phyloP scores from a whole-genome alignment of 2,888 invertebrate genomes.

The Cataglyphis altisquamis region DNA sequence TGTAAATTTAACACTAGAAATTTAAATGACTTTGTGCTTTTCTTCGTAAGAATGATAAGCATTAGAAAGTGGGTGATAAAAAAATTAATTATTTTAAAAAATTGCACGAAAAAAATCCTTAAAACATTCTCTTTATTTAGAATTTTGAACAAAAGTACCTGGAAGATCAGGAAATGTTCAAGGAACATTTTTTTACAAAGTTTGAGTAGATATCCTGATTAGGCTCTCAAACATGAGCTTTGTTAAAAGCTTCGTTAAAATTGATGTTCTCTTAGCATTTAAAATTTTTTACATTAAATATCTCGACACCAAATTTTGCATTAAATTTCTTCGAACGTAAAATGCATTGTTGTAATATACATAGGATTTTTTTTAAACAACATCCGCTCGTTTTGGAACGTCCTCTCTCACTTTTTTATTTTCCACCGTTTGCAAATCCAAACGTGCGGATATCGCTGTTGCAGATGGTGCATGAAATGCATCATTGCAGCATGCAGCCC shows the following conservation, averaged over 20 bases:
- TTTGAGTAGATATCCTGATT: no score
- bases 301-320: background rate
- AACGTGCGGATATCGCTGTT: constrained; percentile 11
- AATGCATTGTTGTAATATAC: background rate
- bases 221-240: background rate
- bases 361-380: background rate
- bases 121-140: no score
- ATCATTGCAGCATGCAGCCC: background rate
- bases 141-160: no score
- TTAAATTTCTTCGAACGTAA: background rate
- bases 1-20: no score
- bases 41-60: no score
- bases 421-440: background rate
- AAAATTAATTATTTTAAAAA: no score
- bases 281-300: background rate
- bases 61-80: no score
- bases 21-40: no score
- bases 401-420: background rate
- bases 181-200: no score
- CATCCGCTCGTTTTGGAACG: background rate
- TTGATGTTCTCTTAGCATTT: background rate
- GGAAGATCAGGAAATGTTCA: no score
- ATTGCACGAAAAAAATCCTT: no score
- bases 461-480: constrained; percentile 1
- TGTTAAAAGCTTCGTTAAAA: background rate